Conservation (phyloP, 2,113 vertebrate species). For the Prochilodus magdalenae region DNA sequence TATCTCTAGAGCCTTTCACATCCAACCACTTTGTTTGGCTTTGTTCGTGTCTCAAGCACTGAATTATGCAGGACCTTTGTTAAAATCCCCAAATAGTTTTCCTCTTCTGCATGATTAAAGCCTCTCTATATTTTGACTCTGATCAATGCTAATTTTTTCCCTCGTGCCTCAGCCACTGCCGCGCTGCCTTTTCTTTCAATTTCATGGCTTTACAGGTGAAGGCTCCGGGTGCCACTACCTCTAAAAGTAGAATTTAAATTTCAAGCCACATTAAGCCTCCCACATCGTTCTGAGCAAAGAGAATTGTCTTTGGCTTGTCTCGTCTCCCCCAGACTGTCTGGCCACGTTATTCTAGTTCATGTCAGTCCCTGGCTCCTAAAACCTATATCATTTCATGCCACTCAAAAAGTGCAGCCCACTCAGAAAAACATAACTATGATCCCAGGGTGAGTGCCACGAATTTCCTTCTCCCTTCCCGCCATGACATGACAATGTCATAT, state of each 20-base stretch:
- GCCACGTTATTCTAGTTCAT: conserved; percentile 46
- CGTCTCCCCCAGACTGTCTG: conserved; percentile 42
- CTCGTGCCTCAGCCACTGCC: conserved; percentile 2
- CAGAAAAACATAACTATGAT: conserved; percentile 45
- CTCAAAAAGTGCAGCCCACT: conserved; percentile 47
- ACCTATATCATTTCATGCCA: conserved; percentile 47
- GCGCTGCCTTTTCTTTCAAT: conserved; percentile 39
- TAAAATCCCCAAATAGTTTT: conserved; percentile 24
- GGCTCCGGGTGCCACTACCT: conserved; percentile 30
- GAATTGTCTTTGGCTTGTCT: conserved; percentile 38
- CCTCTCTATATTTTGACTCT: conserved; percentile 25
- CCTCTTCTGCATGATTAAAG: conserved; percentile 31
- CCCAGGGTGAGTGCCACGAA: conserved; percentile 36
- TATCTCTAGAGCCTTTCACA: too few relatives aligned
- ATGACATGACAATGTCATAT: conserved; percentile 38
- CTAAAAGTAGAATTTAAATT: conserved; percentile 53
- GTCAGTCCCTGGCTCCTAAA: conserved; percentile 26
- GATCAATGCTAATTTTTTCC: conserved; percentile 22
- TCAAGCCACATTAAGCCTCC: conserved; percentile 56
- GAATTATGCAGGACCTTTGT: background rate
- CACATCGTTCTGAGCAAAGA: conserved; percentile 38
- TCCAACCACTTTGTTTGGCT: too few relatives aligned
- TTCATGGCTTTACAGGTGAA: conserved; percentile 38
- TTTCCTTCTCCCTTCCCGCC: conserved; percentile 19
- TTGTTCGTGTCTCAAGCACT: too few relatives aligned